Conservation (phyloP, 2,888 invertebrate species). For the Cheilosia vernalis region DNA sequence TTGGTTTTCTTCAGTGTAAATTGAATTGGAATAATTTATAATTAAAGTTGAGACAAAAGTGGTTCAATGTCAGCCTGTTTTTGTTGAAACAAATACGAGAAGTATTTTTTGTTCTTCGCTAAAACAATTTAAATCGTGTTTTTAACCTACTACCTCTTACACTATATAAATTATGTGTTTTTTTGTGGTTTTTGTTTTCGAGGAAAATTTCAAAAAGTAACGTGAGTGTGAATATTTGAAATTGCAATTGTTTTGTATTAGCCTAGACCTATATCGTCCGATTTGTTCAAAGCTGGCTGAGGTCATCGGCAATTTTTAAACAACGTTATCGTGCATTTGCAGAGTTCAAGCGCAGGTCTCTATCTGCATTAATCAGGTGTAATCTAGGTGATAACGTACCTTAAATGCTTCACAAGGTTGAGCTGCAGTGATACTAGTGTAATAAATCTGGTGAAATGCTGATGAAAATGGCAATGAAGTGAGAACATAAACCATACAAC, state of each 20-base stretch:
- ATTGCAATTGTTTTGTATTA: neutral
- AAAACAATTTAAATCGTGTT: constrained; percentile 54
- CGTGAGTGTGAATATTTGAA: constrained; percentile 45
- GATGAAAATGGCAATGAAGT: no score
- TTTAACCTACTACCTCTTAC: constrained; percentile 59
- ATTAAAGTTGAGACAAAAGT: constrained; percentile 4
- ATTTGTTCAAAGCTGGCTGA: neutral
- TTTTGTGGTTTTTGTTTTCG: constrained; percentile 75
- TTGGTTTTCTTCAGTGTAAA: neutral
- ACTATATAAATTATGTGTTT: constrained; percentile 70
- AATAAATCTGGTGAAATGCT: no score
- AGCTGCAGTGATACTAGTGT: no score
- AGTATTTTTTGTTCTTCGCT: neutral
- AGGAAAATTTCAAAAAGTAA: constrained; percentile 75
- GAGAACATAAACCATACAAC: no score
- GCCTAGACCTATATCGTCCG: neutral
- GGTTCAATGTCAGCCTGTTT: constrained; percentile 25
- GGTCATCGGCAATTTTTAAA: neutral
- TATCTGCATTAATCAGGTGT: neutral
- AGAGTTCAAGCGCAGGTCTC: neutral
- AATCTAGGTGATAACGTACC: no score
- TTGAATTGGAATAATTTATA: constrained; percentile 19
- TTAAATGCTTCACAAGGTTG: no score
- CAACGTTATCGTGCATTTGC: neutral
- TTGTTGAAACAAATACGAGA: constrained; percentile 1